These are phyloP conservation scores for Anastrepha obliqua DNA, from an alignment of 1,140 invertebrate genomes.

Conservation along the genomic window DNA sequence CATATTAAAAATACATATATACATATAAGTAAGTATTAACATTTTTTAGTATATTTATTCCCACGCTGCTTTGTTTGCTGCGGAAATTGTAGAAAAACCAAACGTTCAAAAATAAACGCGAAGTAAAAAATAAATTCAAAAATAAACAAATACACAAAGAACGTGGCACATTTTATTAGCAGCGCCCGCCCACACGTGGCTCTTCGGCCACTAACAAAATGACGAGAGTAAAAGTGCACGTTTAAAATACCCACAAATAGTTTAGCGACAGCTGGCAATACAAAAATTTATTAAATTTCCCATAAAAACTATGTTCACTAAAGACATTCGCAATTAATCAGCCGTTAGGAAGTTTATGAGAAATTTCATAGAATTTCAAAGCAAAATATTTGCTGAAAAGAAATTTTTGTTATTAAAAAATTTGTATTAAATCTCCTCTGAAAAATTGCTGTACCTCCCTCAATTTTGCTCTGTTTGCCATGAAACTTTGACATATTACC, in stretches of 20 bases:
- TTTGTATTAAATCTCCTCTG: too few species aligned
- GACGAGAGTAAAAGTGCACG: background rate
- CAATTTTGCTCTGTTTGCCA: too few species aligned
- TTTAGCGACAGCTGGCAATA: constrained; percentile 19
- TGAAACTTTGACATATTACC: too few species aligned
- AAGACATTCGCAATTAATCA: background rate
- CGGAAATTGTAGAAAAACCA: background rate
- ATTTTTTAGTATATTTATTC: background rate
- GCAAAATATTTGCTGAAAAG: background rate
- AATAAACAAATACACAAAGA: constrained; percentile 1
- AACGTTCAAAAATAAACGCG: constrained; percentile 16
- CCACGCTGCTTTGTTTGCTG: background rate
- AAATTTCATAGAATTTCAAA: background rate
- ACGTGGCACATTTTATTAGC: background rate
- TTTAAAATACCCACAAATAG: background rate
- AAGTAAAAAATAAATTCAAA: background rate
- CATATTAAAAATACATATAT: too few species aligned
- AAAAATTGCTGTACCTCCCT: too few species aligned
- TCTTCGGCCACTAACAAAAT: background rate
- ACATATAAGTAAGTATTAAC: too few species aligned
- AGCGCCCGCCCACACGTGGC: background rate
- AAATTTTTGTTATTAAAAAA: background rate
- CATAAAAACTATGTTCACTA: background rate
- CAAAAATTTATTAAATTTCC: background rate
- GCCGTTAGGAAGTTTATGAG: background rate